Evolutionary conservation across 2,113 vertebrate genomes (phyloP).

Genomic region (Grammomys surdaster): DNA sequence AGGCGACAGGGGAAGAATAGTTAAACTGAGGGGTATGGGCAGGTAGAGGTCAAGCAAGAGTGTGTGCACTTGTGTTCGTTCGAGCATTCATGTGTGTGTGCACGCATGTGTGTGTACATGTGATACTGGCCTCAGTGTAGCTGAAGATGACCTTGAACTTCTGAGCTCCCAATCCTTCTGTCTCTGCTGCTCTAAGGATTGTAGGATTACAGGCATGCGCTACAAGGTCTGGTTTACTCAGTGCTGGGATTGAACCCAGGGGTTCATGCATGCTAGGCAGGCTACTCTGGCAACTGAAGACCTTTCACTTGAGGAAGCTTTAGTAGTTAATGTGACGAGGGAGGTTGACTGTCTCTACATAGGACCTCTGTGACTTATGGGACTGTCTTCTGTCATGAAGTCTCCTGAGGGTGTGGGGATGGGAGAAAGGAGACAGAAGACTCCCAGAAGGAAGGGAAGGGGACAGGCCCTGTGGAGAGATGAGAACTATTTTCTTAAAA

Average conservation of each 20-base stretch:
- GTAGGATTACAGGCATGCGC: background rate
- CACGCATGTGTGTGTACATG: background rate
- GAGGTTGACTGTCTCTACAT: background rate
- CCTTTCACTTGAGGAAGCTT: background rate
- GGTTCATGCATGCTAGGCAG: background rate
- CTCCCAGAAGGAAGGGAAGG: background rate
- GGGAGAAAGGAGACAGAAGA: background rate
- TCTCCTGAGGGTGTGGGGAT: background rate
- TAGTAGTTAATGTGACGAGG: background rate
- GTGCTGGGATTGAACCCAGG: background rate
- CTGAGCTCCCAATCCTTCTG: background rate
- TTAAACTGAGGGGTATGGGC: background rate
- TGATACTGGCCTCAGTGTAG: background rate
- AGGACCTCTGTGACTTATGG: background rate
- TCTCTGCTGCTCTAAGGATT: background rate
- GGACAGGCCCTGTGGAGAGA: background rate
- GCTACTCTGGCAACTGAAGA: background rate
- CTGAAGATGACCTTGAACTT: background rate
- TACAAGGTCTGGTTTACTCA: too few species aligned
- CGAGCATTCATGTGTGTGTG: background rate
- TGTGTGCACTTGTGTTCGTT: background rate
- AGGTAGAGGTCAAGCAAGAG: background rate
- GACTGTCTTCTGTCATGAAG: accelerated
- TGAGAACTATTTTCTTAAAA: background rate
- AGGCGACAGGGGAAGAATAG: background rate